These are phyloP conservation scores for Maniola jurtina DNA, from an alignment of 1,140 invertebrate species.

Conservation along the genomic window DNA sequence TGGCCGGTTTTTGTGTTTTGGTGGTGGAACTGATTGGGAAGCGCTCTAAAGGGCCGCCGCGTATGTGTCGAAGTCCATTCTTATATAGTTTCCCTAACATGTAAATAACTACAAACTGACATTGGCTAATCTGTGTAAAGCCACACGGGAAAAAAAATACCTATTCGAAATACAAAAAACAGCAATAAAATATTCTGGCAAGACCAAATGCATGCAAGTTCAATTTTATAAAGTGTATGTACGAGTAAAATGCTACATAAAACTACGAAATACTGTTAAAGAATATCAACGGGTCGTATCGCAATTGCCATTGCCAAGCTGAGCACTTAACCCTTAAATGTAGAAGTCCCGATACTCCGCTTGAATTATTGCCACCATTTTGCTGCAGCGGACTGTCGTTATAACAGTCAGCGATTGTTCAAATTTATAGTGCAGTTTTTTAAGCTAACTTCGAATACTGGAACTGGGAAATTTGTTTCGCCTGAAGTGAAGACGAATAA, in stretches of 20 bases:
- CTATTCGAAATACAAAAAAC: too few species aligned
- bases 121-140: too few species aligned
- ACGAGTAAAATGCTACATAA: background rate
- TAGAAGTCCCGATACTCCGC: background rate
- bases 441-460: background rate
- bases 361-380: constrained; percentile 13
- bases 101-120: too few species aligned
- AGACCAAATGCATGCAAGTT: too few species aligned
- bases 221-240: too few species aligned
- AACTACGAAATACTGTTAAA: constrained; percentile 10
- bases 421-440: constrained; percentile 16
- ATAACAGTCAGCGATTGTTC: constrained; percentile 13
- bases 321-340: constrained; percentile 15
- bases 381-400: constrained; percentile 13
- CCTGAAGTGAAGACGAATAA: background rate
- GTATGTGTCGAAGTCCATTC: too few species aligned
- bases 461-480: background rate
- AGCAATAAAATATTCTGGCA: too few species aligned
- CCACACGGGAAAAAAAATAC: too few species aligned
- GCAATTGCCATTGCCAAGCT: constrained; percentile 3
- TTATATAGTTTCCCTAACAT: too few species aligned
- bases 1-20: too few species aligned
- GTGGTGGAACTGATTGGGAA: too few species aligned
- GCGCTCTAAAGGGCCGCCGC: too few species aligned
- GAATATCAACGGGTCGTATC: constrained; percentile 4